These are phyloP conservation scores for Armadillidium nasatum DNA, from an alignment of 1,140 invertebrate species.

Conservation along the genomic window DNA sequence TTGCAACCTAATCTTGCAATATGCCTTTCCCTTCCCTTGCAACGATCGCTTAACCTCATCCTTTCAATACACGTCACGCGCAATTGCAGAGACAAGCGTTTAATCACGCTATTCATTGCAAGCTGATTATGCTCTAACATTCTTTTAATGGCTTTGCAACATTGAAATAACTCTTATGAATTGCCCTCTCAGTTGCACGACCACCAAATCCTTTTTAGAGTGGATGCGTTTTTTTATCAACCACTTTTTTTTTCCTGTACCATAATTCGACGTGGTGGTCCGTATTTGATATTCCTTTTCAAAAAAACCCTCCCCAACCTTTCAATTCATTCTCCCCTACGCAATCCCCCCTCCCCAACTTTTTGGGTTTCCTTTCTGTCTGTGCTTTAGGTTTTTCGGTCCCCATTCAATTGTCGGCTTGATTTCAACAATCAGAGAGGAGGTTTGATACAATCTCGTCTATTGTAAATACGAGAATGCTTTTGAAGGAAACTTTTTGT, in stretches of 20 bases:
- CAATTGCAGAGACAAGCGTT: conserved; percentile 3
- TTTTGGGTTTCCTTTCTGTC: not conserved
- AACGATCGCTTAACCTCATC: conserved; percentile 1
- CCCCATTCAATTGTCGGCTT: not conserved
- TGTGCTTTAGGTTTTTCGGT: not conserved
- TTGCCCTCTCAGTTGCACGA: conserved; percentile 2
- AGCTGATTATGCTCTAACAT: not conserved
- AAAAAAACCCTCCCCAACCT: not conserved
- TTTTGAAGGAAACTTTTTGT: no score
- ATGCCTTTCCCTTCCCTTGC: not conserved
- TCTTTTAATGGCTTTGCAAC: conserved; percentile 5
- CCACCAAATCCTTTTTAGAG: not conserved
- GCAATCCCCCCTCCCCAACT: not conserved
- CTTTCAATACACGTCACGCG: conserved; percentile 3
- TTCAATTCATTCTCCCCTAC: not conserved
- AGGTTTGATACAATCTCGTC: no score
- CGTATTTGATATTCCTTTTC: not conserved
- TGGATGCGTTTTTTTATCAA: not conserved
- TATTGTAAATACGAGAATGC: no score
- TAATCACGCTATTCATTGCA: conserved; percentile 9
- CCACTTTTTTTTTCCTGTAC: not conserved
- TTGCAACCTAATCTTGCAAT: not conserved
- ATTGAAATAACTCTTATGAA: conserved; percentile 2
- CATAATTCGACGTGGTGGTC: not conserved
- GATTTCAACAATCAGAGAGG: not conserved